Base-by-base conservation (phyloP, 2,797 vertebrate species). In the Manis pentadactyla region DNA sequence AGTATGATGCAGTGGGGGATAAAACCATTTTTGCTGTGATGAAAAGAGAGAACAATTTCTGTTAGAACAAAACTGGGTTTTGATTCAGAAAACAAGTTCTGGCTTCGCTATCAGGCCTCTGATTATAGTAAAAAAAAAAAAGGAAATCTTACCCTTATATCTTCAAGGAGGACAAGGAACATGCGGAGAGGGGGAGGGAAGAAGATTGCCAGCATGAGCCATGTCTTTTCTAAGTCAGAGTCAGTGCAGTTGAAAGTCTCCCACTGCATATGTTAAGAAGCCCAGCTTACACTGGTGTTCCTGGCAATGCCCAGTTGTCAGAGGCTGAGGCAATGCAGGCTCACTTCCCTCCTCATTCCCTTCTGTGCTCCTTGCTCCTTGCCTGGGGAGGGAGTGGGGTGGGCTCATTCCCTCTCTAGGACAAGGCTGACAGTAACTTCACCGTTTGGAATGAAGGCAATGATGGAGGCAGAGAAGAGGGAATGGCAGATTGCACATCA, bases 81-180 rank as follows among this genome's bases (percentile, higher is more conserved):
- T 83, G 78, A 91, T 29, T 94, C 51, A 79, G 46, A 64, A 94
- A 88, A 93, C 9, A 82, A 57, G 21, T 4, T 81, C 34, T 49
- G 37, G 23, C 59, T 88, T 84, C n/a, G 51, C 42, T n/a, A 11
- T 73, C n/a, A 74, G 27, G 1, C 31, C 18, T 92, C 55, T 68
- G 49, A 83, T 77, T 34, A 75, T 5, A 49, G 42, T 49, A 87
- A 23, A 31, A 4, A 46, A 13, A 31, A 49, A 49, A 74, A 31
- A 7, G 9, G 21, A 90, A 94, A 34, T 31, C 9, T 87, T 91
- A 55, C 2, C 23, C 29, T 66, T 42, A 18, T 66, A 69, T 85
- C 18, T 89, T 71, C 88, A 55, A 82, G 46, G 46, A 71, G 6
- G 53, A 39, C 27, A 78, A 90, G 31, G 59, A 51, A 21, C 15